Conservation (phyloP, 1,140 invertebrate genomes). For the Notospermus geniculatus region DNA sequence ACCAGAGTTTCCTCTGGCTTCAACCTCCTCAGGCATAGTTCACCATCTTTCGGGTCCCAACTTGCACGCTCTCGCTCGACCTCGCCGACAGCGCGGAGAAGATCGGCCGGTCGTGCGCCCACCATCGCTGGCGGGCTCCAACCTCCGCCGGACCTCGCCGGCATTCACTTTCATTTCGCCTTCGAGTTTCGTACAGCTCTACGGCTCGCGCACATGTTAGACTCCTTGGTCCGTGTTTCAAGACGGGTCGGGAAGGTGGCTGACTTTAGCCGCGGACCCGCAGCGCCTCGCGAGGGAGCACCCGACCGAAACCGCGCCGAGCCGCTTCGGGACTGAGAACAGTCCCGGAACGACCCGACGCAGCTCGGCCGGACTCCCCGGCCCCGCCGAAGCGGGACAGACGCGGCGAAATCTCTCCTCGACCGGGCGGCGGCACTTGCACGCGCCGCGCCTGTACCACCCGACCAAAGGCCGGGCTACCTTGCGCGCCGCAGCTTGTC, state of each 20-base stretch:
- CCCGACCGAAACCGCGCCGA: too few species aligned
- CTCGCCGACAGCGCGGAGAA: slow-evolving; percentile 49
- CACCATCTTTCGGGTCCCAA: slow-evolving; percentile 85
- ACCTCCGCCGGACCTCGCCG: slow-evolving; percentile 39
- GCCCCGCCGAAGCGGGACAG: too few species aligned
- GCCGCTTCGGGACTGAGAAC: too few species aligned
- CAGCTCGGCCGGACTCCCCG: slow-evolving; percentile 7
- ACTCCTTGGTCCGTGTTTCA: slow-evolving; percentile 94
- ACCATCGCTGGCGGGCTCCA: slow-evolving; percentile 51
- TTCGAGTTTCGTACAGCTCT: slow-evolving; percentile 65
- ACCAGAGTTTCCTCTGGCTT: slow-evolving; percentile 86
- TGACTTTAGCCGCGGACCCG: slow-evolving; percentile 23
- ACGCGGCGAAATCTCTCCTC: background rate
- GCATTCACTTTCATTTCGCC: slow-evolving; percentile 66
- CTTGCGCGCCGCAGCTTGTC: too few species aligned
- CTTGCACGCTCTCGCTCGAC: slow-evolving; percentile 70
- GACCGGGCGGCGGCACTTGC: background rate
- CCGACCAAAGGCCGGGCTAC: too few species aligned
- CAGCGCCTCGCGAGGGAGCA: too few species aligned
- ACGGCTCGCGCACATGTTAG: slow-evolving; percentile 79
- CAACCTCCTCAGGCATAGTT: slow-evolving; percentile 83
- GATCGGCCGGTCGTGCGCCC: slow-evolving; percentile 57
- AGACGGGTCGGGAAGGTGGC: slow-evolving; percentile 70
- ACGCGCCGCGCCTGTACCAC: too few species aligned
- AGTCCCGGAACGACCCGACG: slow-evolving; percentile 12